phyloP scores from a whole-genome alignment of 92 coral and sea anemone genomes.

The Siderastrea siderea region DNA sequence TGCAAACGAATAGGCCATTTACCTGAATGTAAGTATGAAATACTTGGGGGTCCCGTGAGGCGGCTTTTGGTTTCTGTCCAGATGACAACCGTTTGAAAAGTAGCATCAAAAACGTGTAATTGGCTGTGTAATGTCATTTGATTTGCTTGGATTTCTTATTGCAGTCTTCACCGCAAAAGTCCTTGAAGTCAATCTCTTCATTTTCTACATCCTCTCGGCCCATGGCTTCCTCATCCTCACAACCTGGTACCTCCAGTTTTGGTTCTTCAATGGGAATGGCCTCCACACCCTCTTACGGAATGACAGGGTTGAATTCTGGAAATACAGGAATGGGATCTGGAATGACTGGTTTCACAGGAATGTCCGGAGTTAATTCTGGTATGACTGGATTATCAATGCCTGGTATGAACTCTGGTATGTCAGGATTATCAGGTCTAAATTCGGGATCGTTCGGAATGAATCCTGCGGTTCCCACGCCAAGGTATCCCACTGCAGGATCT shows the following conservation, averaged over 20 bases:
- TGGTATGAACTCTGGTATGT: slow-evolving; percentile 34
- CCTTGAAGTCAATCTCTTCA: slow-evolving; percentile 15
- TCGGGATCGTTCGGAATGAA: slow-evolving; percentile 43
- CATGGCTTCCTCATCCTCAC: slow-evolving; percentile 25
- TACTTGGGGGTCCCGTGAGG: no score
- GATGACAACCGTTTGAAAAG: no score
- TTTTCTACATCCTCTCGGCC: slow-evolving; percentile 26
- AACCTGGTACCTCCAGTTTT: slow-evolving; percentile 33
- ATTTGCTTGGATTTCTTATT: neutral
- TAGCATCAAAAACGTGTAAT: no score
- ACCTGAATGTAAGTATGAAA: no score
- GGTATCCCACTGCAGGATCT: slow-evolving; percentile 29
- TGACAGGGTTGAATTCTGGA: slow-evolving; percentile 13
- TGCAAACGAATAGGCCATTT: no score
- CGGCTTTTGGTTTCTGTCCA: no score
- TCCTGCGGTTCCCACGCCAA: slow-evolving; percentile 31
- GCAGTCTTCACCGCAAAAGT: slow-evolving; percentile 15
- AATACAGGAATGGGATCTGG: slow-evolving; percentile 35
- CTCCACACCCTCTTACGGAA: slow-evolving; percentile 39
- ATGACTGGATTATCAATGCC: slow-evolving; percentile 27
- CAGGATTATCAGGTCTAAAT: slow-evolving; percentile 16
- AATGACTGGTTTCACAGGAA: slow-evolving; percentile 32
- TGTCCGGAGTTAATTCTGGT: slow-evolving; percentile 35
- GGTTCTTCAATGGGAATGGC: slow-evolving; percentile 39
- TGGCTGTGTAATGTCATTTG: no score